Evolutionary conservation across 2,888 invertebrate species (phyloP), one percentile per base, ranked within the genome.

Genomic region (Nemapogon koenigi): DNA sequence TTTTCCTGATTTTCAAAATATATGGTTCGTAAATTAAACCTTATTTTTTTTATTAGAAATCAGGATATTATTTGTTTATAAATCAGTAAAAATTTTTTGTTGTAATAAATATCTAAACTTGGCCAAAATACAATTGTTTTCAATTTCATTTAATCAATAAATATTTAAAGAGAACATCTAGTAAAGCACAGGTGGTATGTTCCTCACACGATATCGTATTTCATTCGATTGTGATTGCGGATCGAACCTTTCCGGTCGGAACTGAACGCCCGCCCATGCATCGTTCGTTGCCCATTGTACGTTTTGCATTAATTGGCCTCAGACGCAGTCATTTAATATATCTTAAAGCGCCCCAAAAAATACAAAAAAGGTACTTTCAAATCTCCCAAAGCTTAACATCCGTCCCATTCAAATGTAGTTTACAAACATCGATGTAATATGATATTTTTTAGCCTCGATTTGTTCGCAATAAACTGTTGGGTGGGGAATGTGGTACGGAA

Each of bases 241-340:
- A 68, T 68, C 59, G 61, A 60, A 62, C 55, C 62, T 70, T 76
- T 78, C 78, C 78, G 78, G 76, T 73, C 75, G 75, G 75, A 78
- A 75, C 73, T 67, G 57, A 45, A 53, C 57, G 54, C 57, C 65
- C 72, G 70, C 72, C 73, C 69, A 67, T 55, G 53, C 52, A 43
- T 46, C 72, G 69, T 71, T 71, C 68, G 65, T 55, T 53, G 52
- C 44, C 55, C 55, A 59, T 68, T 66, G 63, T 65, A 52, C 30
- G 36, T 55, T 57, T 52, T 48, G 53, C 58, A 69, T 78, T 78
- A 78, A 78, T 78, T 78, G 75, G 66, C 65, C 61, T 48, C 59
- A 55, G 54, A 67, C 68, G 63, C 69, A 66, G 69, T 59, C 62
- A 73, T 76, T 72, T 63, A 70, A 75, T 69, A 69, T 71, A 62